These are phyloP conservation scores for Aporophyla nigra DNA, from an alignment of 2,888 invertebrate species.

Conservation along the genomic window DNA sequence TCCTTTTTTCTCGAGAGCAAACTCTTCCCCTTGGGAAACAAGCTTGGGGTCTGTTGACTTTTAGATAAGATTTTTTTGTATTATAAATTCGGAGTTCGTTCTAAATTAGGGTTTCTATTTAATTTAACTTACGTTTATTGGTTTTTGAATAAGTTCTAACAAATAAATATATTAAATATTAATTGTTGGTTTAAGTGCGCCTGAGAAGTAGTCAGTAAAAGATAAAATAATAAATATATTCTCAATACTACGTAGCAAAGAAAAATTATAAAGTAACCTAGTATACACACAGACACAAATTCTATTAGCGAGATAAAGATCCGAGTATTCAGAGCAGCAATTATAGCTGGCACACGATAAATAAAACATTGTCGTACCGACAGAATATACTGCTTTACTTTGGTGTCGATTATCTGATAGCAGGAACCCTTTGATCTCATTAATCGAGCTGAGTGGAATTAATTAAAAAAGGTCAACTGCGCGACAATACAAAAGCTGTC, in stretches of 20 bases:
- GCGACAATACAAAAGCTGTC: conserved; percentile 69
- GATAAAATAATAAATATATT: background rate
- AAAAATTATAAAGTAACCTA: conserved; percentile 8
- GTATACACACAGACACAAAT: conserved; percentile 46
- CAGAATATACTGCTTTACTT: conserved; percentile 62
- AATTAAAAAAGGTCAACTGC: conserved; percentile 78
- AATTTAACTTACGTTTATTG: conserved; percentile 30
- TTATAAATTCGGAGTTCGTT: conserved; percentile 30
- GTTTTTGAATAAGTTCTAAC: background rate
- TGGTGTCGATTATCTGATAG: conserved; percentile 74
- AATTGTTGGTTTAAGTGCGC: background rate
- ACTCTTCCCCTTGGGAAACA: conserved; percentile 58
- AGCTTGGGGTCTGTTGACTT: conserved; percentile 63
- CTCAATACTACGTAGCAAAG: background rate
- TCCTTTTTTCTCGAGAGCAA: conserved; percentile 64
- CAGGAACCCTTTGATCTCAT: conserved; percentile 79
- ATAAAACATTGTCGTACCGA: conserved; percentile 59
- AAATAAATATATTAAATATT: no score
- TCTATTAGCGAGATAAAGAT: conserved; percentile 64
- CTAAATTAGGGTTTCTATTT: conserved; percentile 34
- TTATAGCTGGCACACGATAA: conserved; percentile 58
- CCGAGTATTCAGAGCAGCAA: conserved; percentile 55
- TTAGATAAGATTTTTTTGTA: conserved; percentile 51
- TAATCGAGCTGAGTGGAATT: conserved; percentile 78
- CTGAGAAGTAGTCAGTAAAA: background rate